A percentile compares a stretch with the other conserved stretches of the same genome.
These are phyloP conservation scores for Electrophaes corylata DNA, from an alignment of 2,888 invertebrate genomes.

Conservation along the genomic window DNA sequence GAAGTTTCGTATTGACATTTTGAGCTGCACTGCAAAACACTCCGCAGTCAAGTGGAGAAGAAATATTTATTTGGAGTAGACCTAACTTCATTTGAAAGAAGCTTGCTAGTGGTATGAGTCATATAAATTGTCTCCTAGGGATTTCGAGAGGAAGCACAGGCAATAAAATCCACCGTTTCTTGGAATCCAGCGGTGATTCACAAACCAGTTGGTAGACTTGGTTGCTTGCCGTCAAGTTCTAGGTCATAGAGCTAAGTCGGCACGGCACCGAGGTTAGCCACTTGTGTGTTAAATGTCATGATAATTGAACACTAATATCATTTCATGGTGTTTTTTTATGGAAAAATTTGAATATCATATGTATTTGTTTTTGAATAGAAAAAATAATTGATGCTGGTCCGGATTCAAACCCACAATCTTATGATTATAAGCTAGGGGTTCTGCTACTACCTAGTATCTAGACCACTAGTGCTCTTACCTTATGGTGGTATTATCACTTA, in stretches of 20 bases:
- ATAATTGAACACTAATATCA: slow-evolving; percentile 22
- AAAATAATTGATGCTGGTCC: too few species aligned
- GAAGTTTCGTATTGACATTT: too few species aligned
- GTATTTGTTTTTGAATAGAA: background rate
- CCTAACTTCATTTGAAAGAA: too few species aligned
- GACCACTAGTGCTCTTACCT: too few species aligned
- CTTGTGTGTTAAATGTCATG: slow-evolving; percentile 24
- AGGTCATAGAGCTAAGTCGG: slow-evolving; percentile 69
- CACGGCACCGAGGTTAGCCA: slow-evolving; percentile 33
- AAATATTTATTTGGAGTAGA: too few species aligned
- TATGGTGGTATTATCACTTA: too few species aligned
- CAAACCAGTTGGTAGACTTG: slow-evolving; percentile 52
- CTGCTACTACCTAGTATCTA: too few species aligned
- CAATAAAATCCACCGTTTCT: slow-evolving; percentile 66
- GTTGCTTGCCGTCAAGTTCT: slow-evolving; percentile 67
- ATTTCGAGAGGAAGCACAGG: slow-evolving; percentile 61
- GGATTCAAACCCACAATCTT: too few species aligned
- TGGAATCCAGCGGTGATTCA: slow-evolving; percentile 52
- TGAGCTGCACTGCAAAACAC: too few species aligned
- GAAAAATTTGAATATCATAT: background rate
- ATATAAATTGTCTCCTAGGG: slow-evolving; percentile 39
- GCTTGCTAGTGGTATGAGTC: too few species aligned
- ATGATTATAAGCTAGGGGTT: too few species aligned
- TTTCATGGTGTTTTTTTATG: background rate
- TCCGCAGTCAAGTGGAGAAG: too few species aligned